A percentile compares a stretch with the other conserved stretches of the same genome.
Conservation (phyloP, 2,797 vertebrate genomes). For the Syncerus caffer region DNA sequence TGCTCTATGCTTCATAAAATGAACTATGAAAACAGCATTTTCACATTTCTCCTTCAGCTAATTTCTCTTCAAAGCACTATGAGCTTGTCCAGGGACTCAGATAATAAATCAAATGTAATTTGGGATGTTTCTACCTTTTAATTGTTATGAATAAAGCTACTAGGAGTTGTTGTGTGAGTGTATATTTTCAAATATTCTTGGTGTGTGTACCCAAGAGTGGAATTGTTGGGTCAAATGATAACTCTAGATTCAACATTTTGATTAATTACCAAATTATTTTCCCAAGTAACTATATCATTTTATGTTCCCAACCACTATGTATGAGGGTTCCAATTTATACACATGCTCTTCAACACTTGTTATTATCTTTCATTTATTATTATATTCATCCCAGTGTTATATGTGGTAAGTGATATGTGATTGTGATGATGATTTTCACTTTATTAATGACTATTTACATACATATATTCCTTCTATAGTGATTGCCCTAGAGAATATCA, state of each 20-base stretch:
- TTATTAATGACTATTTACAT: not conserved
- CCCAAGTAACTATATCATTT: not conserved
- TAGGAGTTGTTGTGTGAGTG: not conserved
- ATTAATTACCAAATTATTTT: not conserved
- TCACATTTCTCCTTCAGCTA: not conserved
- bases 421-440: not conserved
- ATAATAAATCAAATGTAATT: not conserved
- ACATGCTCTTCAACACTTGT: not conserved
- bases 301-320: not conserved
- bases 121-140: not conserved
- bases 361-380: not conserved
- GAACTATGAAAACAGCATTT: not conserved
- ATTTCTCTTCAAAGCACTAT: not conserved
- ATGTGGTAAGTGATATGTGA: not conserved
- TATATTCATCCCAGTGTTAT: not conserved
- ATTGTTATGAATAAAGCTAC: not conserved
- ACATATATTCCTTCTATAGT: not conserved
- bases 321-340: not conserved
- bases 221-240: not conserved
- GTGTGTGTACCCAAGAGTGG: not conserved
- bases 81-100: not conserved
- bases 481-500: not conserved
- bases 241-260: not conserved
- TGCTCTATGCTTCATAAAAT: not conserved
- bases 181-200: not conserved